These are phyloP conservation scores for Rhodinocichla rosea DNA, from an alignment of 2,113 vertebrate genomes.

Conservation along the genomic window DNA sequence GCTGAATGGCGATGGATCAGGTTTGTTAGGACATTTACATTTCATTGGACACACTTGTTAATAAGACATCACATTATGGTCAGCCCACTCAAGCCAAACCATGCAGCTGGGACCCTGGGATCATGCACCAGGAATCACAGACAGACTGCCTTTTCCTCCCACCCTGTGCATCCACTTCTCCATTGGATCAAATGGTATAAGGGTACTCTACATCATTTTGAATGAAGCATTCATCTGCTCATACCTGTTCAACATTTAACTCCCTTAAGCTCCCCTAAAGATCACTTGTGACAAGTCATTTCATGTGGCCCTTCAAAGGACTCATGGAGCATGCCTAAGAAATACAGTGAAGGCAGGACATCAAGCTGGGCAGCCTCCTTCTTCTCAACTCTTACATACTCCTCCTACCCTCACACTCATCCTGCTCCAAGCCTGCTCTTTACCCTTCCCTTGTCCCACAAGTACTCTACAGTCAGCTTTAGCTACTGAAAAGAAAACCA, in stretches of 20 bases:
- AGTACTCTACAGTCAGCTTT: background rate
- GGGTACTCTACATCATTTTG: background rate
- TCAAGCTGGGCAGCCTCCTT: background rate
- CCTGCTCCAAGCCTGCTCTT: background rate
- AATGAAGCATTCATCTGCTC: background rate
- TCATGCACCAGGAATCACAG: background rate
- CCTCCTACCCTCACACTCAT: background rate
- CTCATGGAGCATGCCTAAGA: background rate
- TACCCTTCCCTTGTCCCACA: background rate
- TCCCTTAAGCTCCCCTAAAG: background rate
- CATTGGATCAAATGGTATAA: background rate
- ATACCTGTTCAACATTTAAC: background rate
- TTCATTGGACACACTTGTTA: conserved; percentile 27
- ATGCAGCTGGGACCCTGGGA: background rate
- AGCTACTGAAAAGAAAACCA: background rate
- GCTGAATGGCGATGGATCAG: conserved; percentile 14
- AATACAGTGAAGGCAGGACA: background rate
- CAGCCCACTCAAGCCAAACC: background rate
- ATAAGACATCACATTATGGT: background rate
- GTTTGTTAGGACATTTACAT: conserved; percentile 21
- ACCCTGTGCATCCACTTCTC: background rate
- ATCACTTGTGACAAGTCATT: background rate
- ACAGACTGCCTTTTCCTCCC: background rate
- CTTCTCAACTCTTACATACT: background rate
- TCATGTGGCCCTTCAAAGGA: background rate